Percentiles rank a stretch among this genome's conserved stretches.
phyloP scores from a whole-genome alignment of 2,888 invertebrate genomes.

The Cantharis lateralis region DNA sequence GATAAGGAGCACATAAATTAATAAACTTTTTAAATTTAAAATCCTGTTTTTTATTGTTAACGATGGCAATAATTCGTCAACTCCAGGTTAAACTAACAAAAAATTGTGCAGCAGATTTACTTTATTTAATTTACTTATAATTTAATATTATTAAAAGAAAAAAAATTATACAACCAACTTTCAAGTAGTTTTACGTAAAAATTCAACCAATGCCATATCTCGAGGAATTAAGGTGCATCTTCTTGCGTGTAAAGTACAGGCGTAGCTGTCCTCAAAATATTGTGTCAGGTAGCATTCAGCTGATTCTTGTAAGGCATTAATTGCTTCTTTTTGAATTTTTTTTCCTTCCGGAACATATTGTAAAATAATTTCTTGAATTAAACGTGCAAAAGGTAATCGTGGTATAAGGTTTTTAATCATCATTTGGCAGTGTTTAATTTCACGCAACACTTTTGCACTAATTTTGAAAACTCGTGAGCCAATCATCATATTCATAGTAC shows the following conservation, averaged over 20 bases:
- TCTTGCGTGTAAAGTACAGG: constrained; percentile 54
- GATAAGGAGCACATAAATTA: no score
- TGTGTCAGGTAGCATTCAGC: constrained; percentile 57
- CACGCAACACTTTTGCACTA: constrained; percentile 24
- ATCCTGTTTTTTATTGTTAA: no score
- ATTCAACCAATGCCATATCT: constrained; percentile 55
- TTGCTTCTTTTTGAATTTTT: constrained; percentile 50
- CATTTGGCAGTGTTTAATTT: constrained; percentile 45
- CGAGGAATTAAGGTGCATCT: constrained; percentile 55
- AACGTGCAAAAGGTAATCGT: constrained; percentile 52
- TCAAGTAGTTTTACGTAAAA: constrained; percentile 36
- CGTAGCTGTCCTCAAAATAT: constrained; percentile 56
- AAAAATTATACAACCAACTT: background rate
- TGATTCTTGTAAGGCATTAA: constrained; percentile 58
- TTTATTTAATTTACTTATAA: background rate
- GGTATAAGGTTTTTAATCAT: constrained; percentile 52
- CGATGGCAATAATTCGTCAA: no score
- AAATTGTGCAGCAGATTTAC: no score
- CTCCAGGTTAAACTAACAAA: background rate
- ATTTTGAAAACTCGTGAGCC: constrained; percentile 21
- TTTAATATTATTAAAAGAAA: background rate
- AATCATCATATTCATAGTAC: background rate
- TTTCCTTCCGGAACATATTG: constrained; percentile 27
- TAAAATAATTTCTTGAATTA: constrained; percentile 54
- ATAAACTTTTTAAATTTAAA: no score